Evolutionary conservation across 30 jellyfish, hydroid and myxozoan genomes (phyloP), one percentile per base, ranked within the genome.

Genomic region (Catostylus mosaicus): DNA sequence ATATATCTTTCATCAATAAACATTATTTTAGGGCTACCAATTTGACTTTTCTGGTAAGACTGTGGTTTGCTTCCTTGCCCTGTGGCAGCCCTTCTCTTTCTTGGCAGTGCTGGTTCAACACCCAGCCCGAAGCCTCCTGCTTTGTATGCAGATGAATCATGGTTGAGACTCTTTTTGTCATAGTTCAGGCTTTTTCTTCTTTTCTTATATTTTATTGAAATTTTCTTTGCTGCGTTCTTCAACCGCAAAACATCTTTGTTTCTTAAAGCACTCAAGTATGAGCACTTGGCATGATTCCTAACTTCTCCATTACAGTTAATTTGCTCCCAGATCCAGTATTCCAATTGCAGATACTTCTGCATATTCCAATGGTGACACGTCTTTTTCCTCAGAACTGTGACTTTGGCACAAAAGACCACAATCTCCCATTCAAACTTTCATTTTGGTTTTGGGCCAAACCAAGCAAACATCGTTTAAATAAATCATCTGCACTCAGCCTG

Each of bases 401-500:
- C 43, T 72, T 72, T 20, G 84, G 84, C 54, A 72, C 84, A 20
- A 24, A 23, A 20, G 84, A 29, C 73, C 73, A 72, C 24, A 40
- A 14, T 40, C 54, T 40, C 54, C 54, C 54, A 40, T 40, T 40
- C 54, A 72, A 45, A 14, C 71, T 45, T 14, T 72, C 71, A 51
- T 72, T 72, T 38, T 72, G 84, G 32, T 72, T 72, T 72, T 75
- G 87, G 20, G 87, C 51, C 40, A 75, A 16, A 16, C 87, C 87
- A 26, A 20, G 47, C 45, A 71, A 11, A 47, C 83, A 71, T 71
- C 69, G 23, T 5, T 40, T 29, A 34, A 71, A 33, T 3, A 71
- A 30, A 18, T 38, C 73, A 72, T 37, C 27, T 19, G 36, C 48
- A 72, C 71, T 38, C 48, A 72, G 74, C 47, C 71, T 30, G 3